Evolutionary conservation across 1,140 invertebrate genomes (phyloP).

Genomic region (Nomia melanderi): DNA sequence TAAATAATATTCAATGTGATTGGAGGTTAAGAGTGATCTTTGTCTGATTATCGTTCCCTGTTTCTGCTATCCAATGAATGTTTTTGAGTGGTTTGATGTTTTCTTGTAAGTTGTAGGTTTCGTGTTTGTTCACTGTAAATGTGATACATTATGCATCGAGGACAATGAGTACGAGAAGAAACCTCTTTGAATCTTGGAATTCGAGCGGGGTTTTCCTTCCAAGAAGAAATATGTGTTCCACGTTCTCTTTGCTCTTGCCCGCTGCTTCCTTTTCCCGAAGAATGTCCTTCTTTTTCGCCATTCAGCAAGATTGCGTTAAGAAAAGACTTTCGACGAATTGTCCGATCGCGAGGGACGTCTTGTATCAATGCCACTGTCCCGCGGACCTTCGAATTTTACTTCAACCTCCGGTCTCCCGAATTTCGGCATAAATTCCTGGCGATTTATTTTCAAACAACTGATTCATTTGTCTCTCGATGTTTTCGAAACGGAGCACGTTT

Average conservation of each 20-base stretch:
- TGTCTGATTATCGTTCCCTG: no score
- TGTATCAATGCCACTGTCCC: background rate
- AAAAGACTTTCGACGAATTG: background rate
- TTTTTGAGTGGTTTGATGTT: no score
- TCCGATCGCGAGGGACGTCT: background rate
- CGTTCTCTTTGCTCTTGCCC: slow-evolving; percentile 4
- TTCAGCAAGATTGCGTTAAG: slow-evolving; percentile 12
- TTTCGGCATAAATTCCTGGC: background rate
- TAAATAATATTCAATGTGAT: no score
- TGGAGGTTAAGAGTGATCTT: no score
- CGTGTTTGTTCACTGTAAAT: background rate
- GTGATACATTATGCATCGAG: no score
- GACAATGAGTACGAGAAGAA: background rate
- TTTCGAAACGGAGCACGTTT: no score
- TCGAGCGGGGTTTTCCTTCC: background rate
- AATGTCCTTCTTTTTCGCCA: slow-evolving; percentile 1
- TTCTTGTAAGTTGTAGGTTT: no score
- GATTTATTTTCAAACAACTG: background rate
- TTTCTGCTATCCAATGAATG: no score
- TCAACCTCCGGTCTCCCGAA: no score
- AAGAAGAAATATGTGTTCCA: background rate
- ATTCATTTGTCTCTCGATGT: background rate
- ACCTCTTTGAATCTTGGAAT: background rate
- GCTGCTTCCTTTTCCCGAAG: background rate
- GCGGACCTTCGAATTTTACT: slow-evolving; percentile 1